A percentile compares a stretch with the other conserved stretches of the same genome.
These are phyloP conservation scores for Chrysina gloriosa DNA, from an alignment of 2,888 invertebrate species.

Conservation along the genomic window DNA sequence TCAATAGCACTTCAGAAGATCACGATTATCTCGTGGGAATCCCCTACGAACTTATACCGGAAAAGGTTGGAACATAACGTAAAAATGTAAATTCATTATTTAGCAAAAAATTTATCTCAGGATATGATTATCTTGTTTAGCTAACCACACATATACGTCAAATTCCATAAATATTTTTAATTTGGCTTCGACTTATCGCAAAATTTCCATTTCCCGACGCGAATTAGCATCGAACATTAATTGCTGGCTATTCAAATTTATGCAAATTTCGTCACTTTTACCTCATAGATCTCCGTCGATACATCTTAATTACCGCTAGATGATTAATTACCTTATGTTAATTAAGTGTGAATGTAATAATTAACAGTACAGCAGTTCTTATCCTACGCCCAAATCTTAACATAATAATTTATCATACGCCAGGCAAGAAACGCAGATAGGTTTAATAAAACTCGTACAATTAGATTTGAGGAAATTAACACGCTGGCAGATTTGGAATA, in stretches of 20 bases:
- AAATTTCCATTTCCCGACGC: background rate
- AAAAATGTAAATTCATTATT: no score
- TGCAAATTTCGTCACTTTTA: constrained; percentile 31
- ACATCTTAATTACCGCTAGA: constrained; percentile 16
- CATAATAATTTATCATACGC: background rate
- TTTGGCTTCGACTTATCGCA: background rate
- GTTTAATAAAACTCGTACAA: no score
- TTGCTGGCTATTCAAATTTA: constrained; percentile 19
- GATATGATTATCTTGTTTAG: no score
- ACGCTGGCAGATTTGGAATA: no score
- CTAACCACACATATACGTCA: no score
- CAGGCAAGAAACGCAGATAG: background rate
- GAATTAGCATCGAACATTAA: constrained; percentile 16
- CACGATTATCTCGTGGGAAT: no score
- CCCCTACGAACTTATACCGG: no score
- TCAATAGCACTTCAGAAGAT: no score
- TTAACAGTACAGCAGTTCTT: background rate
- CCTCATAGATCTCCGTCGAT: constrained; percentile 7
- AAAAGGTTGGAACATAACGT: no score
- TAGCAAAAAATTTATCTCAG: no score
- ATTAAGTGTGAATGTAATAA: background rate
- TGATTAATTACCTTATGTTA: constrained; percentile 32
- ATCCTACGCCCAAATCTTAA: background rate
- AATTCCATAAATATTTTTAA: no score
- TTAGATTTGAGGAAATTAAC: no score